phyloP scores from a whole-genome alignment of 2,113 vertebrate genomes.

The Myocastor coypus region DNA sequence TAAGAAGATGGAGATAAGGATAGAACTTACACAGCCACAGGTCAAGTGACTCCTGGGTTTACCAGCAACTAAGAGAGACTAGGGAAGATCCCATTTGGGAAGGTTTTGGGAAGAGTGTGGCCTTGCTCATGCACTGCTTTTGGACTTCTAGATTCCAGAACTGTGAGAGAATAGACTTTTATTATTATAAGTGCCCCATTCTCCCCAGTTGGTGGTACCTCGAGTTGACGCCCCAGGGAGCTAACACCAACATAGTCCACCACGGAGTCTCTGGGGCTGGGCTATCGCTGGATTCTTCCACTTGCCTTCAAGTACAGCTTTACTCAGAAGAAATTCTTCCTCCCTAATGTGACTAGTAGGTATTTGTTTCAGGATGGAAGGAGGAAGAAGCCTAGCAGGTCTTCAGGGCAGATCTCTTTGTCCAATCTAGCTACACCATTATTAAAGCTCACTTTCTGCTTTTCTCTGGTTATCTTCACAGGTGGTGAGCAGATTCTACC shows the following conservation, averaged over 20 bases:
- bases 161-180: no score
- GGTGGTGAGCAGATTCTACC: background rate
- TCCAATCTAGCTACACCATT: background rate
- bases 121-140: background rate
- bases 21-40: background rate
- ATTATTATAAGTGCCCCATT: no score
- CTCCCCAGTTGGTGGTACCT: background rate
- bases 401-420: background rate
- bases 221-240: background rate
- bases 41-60: background rate
- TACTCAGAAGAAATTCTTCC: background rate
- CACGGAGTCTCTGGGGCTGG: background rate
- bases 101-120: background rate
- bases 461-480: background rate
- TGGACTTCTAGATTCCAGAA: background rate
- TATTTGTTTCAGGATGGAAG: slow-evolving; percentile 13
- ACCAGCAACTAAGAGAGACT: background rate
- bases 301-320: background rate
- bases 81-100: background rate
- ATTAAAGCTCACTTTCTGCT: background rate
- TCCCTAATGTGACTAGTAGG: background rate
- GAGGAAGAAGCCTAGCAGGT: background rate
- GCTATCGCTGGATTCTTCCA: background rate
- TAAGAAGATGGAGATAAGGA: background rate
- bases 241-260: background rate